Evolutionary conservation across 2,113 vertebrate species (phyloP).

Genomic region (Clupea harengus): DNA sequence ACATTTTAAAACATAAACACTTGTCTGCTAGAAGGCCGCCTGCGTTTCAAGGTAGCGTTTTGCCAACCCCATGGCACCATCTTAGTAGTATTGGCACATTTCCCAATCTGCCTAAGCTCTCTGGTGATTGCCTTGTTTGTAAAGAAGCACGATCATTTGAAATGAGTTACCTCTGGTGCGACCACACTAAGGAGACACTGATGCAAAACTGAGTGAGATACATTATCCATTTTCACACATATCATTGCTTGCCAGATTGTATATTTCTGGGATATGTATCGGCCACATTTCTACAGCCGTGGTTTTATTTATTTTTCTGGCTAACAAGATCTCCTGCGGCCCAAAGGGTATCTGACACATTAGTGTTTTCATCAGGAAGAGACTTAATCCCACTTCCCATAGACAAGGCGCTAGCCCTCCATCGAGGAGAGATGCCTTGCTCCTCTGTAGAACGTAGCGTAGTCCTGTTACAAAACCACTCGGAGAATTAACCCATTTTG

Average conservation of each 20-base stretch:
- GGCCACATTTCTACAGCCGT: not conserved
- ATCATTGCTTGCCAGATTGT: not conserved
- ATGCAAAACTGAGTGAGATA: not conserved
- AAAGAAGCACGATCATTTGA: conserved; percentile 37
- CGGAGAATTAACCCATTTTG: not conserved
- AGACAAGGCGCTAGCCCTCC: not conserved
- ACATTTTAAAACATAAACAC: not conserved
- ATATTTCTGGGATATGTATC: not conserved
- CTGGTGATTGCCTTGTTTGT: not conserved
- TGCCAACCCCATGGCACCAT: not conserved
- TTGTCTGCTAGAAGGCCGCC: not conserved
- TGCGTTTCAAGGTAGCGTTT: not conserved
- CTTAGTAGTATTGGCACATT: not conserved
- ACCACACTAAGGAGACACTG: not conserved
- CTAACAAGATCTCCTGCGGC: not conserved
- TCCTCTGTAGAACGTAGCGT: conserved; percentile 1
- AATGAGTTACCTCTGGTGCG: not conserved
- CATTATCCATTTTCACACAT: not conserved
- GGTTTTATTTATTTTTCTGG: not conserved
- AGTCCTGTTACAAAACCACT: conserved; percentile 16
- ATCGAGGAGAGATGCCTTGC: not conserved
- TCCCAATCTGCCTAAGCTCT: not conserved
- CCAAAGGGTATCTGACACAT: not conserved
- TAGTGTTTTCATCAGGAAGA: not conserved
- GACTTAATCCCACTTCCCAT: not conserved